These are phyloP conservation scores for Heliconius melpomene DNA, from an alignment of 1,140 invertebrate species.

Conservation along the genomic window DNA sequence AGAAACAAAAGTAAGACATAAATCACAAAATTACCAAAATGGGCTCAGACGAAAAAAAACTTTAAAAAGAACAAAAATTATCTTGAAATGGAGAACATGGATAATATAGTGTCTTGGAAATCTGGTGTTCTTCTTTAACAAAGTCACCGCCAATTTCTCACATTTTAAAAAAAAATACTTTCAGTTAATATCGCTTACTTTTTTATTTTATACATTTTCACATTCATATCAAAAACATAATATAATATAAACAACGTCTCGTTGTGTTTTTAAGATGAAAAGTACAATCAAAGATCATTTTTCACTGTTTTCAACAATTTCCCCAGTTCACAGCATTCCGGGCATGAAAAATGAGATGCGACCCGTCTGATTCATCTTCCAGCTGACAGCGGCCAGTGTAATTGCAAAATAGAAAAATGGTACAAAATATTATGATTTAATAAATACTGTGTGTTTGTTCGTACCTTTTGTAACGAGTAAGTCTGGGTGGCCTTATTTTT, in stretches of 20 bases:
- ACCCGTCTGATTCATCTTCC: slow-evolving; percentile 32
- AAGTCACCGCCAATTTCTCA: too few relatives aligned
- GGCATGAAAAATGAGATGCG: slow-evolving; percentile 34
- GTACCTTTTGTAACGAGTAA: not conserved
- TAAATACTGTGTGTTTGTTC: slow-evolving; percentile 4
- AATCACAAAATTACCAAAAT: too few relatives aligned
- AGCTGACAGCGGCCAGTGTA: slow-evolving; percentile 22
- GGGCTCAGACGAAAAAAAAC: too few relatives aligned
- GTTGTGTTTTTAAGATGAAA: slow-evolving; percentile 13
- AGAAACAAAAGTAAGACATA: too few relatives aligned
- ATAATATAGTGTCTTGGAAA: too few relatives aligned
- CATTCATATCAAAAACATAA: not conserved
- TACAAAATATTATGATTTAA: slow-evolving; percentile 19
- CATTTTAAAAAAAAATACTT: too few relatives aligned
- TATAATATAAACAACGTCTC: not conserved
- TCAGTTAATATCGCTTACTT: not conserved
- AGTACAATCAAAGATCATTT: slow-evolving; percentile 33
- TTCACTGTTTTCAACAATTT: slow-evolving; percentile 33
- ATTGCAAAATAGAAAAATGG: slow-evolving; percentile 23
- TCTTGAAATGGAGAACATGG: too few relatives aligned
- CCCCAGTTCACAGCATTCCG: slow-evolving; percentile 18
- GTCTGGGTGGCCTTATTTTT: not conserved
- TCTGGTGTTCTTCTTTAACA: too few relatives aligned
- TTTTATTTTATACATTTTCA: not conserved
- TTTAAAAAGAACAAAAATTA: too few relatives aligned